Evolutionary conservation across 2,113 vertebrate species (phyloP), one percentile per base, ranked within the genome.

Genomic region (Stigmatopora nigra): DNA sequence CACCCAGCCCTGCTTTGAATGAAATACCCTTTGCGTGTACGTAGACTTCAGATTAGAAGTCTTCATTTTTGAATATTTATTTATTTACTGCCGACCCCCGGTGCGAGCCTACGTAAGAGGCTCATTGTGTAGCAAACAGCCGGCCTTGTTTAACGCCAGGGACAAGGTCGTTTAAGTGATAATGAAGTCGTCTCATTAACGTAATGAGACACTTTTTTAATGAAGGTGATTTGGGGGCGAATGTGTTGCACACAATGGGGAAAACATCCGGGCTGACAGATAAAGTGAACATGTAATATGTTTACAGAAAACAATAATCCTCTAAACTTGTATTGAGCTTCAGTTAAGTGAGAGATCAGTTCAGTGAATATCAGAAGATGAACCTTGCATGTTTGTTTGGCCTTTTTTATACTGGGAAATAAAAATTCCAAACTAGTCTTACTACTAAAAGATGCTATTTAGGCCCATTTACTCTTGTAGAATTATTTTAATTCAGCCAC

Each of bases 111-210:
- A 78, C 78, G 76, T 65, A 67, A 68, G 71, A 68, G 63, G 68
- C 80, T 72, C 62, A 62, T 71, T 73, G 76, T 62, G 73, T 74
- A 68, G 56, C 56, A 72, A 82, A 67, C 78, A 83, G 68, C 68
- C 73, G 7, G 70, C 75, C 77, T 81, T 82, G 82, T 89, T 85
- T 73, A 77, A 78, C 77, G 63, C 67, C 69, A 22, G 78, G 79
- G 81, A 86, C 87, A 87, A 88, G 88, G 88, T 88, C 75, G 68
- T 85, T 79, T 76, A 82, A 87, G 81, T 76, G 87, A 82, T 89
- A 90, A 90, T 89, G 81, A 89, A 90, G 85, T 85, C 83, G 67
- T 82, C 86, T 88, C 89, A 86, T 90, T 89, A 89, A 73, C n/a
- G 67, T 89, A 88, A 90, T 86, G 86, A 89, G 83, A 77, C 64